Conservation (phyloP, 1,140 invertebrate species). For the Lepidurus arcticus region DNA sequence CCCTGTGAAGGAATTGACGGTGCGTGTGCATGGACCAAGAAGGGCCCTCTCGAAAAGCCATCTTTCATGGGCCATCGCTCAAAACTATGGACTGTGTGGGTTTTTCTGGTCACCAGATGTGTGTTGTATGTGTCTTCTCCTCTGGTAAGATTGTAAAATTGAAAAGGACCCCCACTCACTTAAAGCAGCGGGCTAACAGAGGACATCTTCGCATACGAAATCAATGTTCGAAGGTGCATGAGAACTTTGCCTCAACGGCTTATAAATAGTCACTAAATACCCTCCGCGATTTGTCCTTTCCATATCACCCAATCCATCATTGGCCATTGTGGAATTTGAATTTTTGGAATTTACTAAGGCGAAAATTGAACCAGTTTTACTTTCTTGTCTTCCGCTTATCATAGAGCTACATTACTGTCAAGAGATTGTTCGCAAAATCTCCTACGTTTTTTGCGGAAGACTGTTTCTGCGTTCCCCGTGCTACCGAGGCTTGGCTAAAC, state of each 20-base stretch:
- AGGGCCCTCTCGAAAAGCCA: neutral
- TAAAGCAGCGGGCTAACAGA: neutral
- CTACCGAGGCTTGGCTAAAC: too few species aligned
- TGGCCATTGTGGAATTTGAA: too few species aligned
- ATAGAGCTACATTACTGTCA: too few species aligned
- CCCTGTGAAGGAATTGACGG: neutral
- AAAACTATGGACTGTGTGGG: neutral
- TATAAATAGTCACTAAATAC: neutral
- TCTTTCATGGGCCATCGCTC: conserved; percentile 17
- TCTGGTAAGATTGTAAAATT: neutral
- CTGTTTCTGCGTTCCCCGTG: too few species aligned
- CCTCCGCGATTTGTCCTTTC: too few species aligned
- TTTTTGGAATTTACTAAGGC: too few species aligned
- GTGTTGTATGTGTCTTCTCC: neutral
- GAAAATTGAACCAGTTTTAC: too few species aligned
- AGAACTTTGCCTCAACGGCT: neutral
- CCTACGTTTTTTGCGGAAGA: too few species aligned
- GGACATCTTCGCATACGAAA: conserved; percentile 11
- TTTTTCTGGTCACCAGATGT: conserved; percentile 21
- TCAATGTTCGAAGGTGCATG: neutral
- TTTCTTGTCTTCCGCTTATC: too few species aligned
- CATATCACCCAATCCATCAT: too few species aligned
- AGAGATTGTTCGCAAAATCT: too few species aligned
- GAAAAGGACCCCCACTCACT: conserved; percentile 12
- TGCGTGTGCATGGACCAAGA: neutral